phyloP scores from a whole-genome alignment of 2,888 invertebrate genomes.

The Notodonta ziczac region DNA sequence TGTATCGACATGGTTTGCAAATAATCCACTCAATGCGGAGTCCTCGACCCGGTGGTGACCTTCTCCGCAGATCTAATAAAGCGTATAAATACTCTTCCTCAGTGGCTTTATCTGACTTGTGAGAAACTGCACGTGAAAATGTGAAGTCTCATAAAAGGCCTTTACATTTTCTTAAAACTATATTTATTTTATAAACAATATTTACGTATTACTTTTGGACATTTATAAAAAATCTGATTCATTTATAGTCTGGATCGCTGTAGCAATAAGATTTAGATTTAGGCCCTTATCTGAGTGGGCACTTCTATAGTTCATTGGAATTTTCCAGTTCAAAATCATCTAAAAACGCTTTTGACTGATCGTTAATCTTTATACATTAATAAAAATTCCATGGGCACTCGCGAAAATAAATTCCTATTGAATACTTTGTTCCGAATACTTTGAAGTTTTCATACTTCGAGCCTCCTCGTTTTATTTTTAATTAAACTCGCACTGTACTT shows the following conservation, averaged over 20 bases:
- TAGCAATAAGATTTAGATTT: too few species aligned
- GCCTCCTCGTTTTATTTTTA: slow-evolving; percentile 15
- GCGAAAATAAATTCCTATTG: slow-evolving; percentile 23
- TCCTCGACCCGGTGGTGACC: slow-evolving; percentile 23
- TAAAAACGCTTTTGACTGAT: slow-evolving; percentile 7
- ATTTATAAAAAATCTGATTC: too few species aligned
- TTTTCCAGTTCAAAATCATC: background rate
- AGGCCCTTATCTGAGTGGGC: too few species aligned
- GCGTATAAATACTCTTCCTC: background rate
- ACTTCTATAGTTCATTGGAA: background rate
- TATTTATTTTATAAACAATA: too few species aligned
- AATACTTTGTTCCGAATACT: slow-evolving; percentile 20
- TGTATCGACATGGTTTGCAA: slow-evolving; percentile 37
- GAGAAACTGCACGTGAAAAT: background rate
- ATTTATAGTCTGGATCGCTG: too few species aligned
- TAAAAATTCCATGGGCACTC: slow-evolving; percentile 17
- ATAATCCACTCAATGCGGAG: slow-evolving; percentile 29
- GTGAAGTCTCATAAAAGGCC: background rate
- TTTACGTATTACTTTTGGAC: too few species aligned
- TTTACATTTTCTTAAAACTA: too few species aligned
- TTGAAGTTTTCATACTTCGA: slow-evolving; percentile 15
- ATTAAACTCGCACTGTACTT: slow-evolving; percentile 17
- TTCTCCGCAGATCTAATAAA: slow-evolving; percentile 14
- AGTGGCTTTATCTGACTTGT: background rate
- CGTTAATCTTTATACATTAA: slow-evolving; percentile 14